Base-by-base conservation (phyloP, 30 jellyfish, hydroid and myxozoan genomes). In the Hydractinia symbiolongicarpus region DNA sequence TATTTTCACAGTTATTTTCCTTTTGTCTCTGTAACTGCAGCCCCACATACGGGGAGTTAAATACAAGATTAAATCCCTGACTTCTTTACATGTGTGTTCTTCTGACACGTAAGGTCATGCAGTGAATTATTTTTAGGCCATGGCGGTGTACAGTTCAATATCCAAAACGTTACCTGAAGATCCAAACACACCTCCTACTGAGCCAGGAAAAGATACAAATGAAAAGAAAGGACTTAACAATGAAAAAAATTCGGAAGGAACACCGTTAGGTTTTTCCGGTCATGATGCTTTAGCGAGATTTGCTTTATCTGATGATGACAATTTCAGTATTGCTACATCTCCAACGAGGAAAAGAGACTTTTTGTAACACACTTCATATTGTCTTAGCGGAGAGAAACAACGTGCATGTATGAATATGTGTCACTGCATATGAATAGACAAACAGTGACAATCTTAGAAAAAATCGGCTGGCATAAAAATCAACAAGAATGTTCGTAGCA, bases 261-360 rank as follows among this genome's bases (percentile, higher is more conserved):
- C 87, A 16, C 51, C 83, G 49, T 7, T 80, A 21, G 84, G 77
- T 5, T 79, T 88, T 54, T 14, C 67, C 5, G 14, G 16, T 20
- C 86, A 67, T 9, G 53, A 60, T 50, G 82, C 61, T 8, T 19
- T 66, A 50, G 49, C 73, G 9, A 70, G 72, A 5, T 50, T 81
- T 81, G 80, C 82, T 7, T 49, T 44, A 7, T 49, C 52, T 44
- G 87, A 70, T 19, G 78, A 81, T 57, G 84, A 82, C 55, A 30
- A 30, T 30, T 84, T 86, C 78, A 90, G 96, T 30, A 90, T 85
- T 66, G 79, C 86, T 20, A 76, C 87, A 30, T 90, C 97, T n/a
- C 97, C 97, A 8, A 85, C 97, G 30, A 79, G 97, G 67, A 90
- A 86, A 54, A 72, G 97, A 73, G 91, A 90, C 49, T 90, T 90